phyloP scores from a whole-genome alignment of 2,113 vertebrate species.

The Peromyscus californicus region DNA sequence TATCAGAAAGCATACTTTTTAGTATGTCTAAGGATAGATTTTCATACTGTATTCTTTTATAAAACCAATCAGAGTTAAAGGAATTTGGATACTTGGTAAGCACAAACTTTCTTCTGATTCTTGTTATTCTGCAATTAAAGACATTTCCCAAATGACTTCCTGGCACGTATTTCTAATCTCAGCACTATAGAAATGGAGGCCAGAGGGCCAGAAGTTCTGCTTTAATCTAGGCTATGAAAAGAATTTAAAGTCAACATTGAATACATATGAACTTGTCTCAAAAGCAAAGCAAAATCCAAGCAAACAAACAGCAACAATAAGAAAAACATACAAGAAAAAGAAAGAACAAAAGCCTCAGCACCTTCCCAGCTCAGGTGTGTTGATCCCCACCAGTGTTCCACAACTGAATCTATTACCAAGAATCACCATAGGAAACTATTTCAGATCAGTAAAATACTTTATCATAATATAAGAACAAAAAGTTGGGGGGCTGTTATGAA shows the following conservation, averaged over 20 bases:
- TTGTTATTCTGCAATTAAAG: neutral
- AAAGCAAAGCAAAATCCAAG: too few relatives aligned
- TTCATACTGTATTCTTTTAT: neutral
- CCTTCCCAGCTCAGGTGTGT: neutral
- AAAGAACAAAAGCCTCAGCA: rapidly evolving
- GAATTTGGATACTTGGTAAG: neutral
- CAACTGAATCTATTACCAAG: neutral
- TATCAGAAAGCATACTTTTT: neutral
- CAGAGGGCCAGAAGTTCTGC: neutral
- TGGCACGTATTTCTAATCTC: neutral
- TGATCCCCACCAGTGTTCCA: neutral
- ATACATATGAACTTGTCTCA: too few relatives aligned
- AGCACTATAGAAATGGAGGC: neutral
- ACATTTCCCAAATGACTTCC: neutral
- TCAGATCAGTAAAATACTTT: neutral
- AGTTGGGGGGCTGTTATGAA: neutral
- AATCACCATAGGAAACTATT: neutral
- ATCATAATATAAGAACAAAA: neutral
- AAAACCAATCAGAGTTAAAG: neutral
- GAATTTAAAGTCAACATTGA: too few relatives aligned
- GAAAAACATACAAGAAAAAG: neutral
- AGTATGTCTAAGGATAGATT: neutral
- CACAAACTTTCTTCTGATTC: neutral
- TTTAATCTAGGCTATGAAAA: neutral
- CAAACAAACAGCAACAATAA: neutral